Conservation (phyloP, 1,140 invertebrate species). For the Plutomurus gul region DNA sequence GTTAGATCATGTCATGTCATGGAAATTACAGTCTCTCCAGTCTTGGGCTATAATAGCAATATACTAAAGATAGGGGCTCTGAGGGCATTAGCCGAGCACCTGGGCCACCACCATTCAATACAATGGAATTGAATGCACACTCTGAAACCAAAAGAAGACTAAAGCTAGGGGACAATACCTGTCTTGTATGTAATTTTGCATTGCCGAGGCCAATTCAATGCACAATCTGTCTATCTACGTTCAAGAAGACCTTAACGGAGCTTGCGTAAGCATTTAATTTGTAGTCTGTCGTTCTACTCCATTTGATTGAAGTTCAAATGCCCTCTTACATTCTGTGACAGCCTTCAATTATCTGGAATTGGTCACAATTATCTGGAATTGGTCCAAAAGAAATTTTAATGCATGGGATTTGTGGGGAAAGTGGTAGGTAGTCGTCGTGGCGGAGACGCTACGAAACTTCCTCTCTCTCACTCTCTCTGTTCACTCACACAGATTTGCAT, state of each 20-base stretch:
- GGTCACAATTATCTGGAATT: too few species aligned
- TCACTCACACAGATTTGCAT: too few species aligned
- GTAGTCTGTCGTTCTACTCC: not conserved
- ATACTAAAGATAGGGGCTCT: constrained; percentile 20
- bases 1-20: constrained; percentile 23
- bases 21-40: constrained; percentile 2
- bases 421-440: too few species aligned
- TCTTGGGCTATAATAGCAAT: constrained; percentile 15
- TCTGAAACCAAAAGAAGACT: not conserved
- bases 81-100: constrained; percentile 8
- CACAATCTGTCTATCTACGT: not conserved
- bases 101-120: constrained; percentile 1
- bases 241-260: not conserved
- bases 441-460: too few species aligned
- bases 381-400: constrained; percentile 1
- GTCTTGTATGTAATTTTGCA: not conserved
- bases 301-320: constrained; percentile 22
- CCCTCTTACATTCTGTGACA: not conserved
- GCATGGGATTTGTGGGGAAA: constrained; percentile 23
- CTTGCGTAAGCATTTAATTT: not conserved
- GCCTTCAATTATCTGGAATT: constrained; percentile 11
- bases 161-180: not conserved
- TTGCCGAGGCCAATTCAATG: not conserved
- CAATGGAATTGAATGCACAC: constrained; percentile 8
- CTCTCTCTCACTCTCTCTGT: too few species aligned